phyloP scores from a whole-genome alignment of 1,140 invertebrate species.

The Episyrphus balteatus region DNA sequence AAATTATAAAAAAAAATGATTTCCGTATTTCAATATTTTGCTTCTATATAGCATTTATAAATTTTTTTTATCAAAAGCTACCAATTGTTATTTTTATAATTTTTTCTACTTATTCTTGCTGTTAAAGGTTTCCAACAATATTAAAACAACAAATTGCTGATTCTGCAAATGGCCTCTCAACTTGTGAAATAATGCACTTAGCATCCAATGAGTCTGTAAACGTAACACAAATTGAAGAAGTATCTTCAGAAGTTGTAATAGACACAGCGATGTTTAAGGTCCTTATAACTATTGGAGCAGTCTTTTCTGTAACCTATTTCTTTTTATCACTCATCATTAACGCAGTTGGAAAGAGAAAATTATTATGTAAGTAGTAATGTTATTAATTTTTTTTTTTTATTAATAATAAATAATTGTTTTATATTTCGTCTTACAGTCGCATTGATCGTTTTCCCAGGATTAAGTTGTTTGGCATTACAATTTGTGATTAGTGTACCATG shows the following conservation, averaged over 20 bases:
- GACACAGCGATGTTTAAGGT: conserved; percentile 8
- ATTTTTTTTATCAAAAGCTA: too few relatives aligned
- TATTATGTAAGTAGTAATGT: conserved; percentile 29
- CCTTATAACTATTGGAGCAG: conserved; percentile 24
- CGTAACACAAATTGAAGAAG: too few relatives aligned
- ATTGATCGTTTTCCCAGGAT: conserved; percentile 18
- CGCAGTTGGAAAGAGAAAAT: conserved; percentile 20
- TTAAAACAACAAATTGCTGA: conserved; percentile 19
- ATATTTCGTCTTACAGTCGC: conserved; percentile 11
- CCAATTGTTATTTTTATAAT: too few relatives aligned
- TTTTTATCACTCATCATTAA: conserved; percentile 29
- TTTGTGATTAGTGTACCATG: conserved; percentile 15
- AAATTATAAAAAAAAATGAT: too few relatives aligned
- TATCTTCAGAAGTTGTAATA: not conserved
- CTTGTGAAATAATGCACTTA: too few relatives aligned
- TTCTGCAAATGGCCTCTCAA: not conserved
- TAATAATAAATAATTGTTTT: not conserved
- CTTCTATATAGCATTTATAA: too few relatives aligned
- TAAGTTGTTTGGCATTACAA: conserved; percentile 15
- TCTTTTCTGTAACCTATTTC: conserved; percentile 21
- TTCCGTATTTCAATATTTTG: too few relatives aligned
- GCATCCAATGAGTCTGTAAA: too few relatives aligned
- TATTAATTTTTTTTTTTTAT: not conserved
- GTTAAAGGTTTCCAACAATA: conserved; percentile 29
- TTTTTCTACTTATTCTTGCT: not conserved